Evolutionary conservation across 2,888 invertebrate species (phyloP).

Genomic region (Kryphioiulus occultus): DNA sequence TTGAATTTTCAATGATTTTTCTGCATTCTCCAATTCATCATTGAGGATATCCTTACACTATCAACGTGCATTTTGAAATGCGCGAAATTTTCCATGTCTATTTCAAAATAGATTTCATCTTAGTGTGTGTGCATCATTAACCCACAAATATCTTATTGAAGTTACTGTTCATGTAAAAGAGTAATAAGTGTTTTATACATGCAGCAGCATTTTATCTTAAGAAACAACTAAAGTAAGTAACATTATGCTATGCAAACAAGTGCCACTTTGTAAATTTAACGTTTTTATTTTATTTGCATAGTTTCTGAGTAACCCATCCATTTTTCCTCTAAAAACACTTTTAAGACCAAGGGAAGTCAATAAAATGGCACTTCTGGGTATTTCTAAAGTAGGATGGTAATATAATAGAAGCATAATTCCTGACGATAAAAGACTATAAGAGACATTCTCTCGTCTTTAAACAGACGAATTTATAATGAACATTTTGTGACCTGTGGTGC

Average conservation of each 20-base stretch:
- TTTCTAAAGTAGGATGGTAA: not conserved
- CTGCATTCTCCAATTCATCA: too few relatives aligned
- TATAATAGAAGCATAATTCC: not conserved
- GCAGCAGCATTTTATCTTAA: not conserved
- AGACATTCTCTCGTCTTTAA: not conserved
- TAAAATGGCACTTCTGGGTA: not conserved
- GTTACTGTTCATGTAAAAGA: too few relatives aligned
- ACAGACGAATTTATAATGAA: not conserved
- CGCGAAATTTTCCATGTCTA: too few relatives aligned
- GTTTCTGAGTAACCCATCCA: not conserved
- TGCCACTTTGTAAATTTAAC: not conserved
- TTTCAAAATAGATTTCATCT: too few relatives aligned
- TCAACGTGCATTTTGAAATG: too few relatives aligned
- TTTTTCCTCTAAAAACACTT: not conserved
- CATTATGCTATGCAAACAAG: not conserved
- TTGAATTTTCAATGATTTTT: too few relatives aligned
- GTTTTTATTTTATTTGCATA: not conserved
- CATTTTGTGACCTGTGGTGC: not conserved
- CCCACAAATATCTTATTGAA: too few relatives aligned
- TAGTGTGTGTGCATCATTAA: too few relatives aligned
- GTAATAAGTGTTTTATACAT: too few relatives aligned
- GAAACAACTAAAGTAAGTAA: not conserved
- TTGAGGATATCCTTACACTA: too few relatives aligned
- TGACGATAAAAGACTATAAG: not conserved
- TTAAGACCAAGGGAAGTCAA: not conserved